Evolutionary conservation across 2,797 vertebrate species (phyloP).

Genomic region (Pitangus sulphuratus): DNA sequence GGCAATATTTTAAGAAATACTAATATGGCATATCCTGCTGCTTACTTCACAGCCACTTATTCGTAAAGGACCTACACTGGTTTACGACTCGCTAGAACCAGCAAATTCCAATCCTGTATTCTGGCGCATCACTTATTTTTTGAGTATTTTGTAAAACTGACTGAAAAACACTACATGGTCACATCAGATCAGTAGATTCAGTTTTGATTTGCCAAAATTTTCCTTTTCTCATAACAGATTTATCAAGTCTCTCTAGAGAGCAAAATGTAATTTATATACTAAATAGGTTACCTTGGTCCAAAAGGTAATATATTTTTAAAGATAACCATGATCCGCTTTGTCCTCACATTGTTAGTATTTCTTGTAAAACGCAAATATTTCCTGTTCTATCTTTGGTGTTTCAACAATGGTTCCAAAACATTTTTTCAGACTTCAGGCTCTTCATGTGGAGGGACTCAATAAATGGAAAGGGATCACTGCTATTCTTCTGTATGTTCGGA

Average conservation of each 20-base stretch:
- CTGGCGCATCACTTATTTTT: background rate
- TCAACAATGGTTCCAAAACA: background rate
- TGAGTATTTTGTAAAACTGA: background rate
- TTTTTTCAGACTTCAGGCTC: background rate
- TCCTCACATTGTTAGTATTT: background rate
- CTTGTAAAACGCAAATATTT: background rate
- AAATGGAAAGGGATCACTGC: background rate
- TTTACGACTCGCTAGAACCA: background rate
- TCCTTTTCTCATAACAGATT: background rate
- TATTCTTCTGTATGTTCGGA: background rate
- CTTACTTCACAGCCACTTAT: background rate
- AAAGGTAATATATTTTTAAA: background rate
- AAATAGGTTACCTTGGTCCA: background rate
- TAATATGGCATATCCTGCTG: fast-evolving
- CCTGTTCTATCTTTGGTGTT: background rate
- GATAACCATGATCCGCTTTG: background rate
- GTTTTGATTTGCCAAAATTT: background rate
- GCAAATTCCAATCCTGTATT: background rate
- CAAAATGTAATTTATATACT: background rate
- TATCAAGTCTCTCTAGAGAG: background rate
- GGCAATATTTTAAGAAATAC: background rate
- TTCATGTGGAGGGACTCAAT: slow-evolving; percentile 1
- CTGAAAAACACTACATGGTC: fast-evolving
- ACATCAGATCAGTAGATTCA: background rate
- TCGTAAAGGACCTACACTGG: background rate